Base-by-base conservation (phyloP, 2,888 invertebrate genomes). In the Micoletzkya japonica region DNA sequence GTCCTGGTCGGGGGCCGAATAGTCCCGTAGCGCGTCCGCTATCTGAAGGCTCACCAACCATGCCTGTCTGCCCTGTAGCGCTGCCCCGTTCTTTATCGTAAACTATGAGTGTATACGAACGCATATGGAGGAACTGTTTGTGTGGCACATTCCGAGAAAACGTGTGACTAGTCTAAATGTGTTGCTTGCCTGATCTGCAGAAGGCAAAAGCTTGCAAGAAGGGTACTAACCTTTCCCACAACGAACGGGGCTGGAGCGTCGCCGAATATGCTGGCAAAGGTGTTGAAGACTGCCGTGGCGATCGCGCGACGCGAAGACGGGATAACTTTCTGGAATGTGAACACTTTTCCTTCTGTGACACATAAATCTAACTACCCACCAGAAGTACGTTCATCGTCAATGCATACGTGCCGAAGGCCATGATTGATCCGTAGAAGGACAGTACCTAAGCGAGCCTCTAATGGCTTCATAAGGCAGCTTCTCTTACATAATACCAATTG, bases 361-460 rank as follows among this genome's bases (percentile, higher is more conserved):
- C 34, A 2, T 14, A 32, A 34, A 34, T n/a, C 7, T 58, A 17
- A 58, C 14, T 24, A 59, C 64, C 26, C 34, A 68, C 68, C 58
- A 68, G 26, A 0, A 68, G n/a, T 0, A 58, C 49, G 34, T 58
- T 57, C 57, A 68, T 68, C 34, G 44, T 44, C 14, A 68, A 6
- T 26, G 68, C 44, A 32, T 49, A 68, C 30, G 68, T 58, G 39
- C 68, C 68, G 49, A 68, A 68, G 7, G 57, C 39, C 68, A 68
- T 68, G 2, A 68, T 44, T 3, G 68, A 68, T 2, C 68, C 68
- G 49, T 58, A 68, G 58, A 68, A 68, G 0, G 44, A 57, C 14
- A 68, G 58, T 4, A 68, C 68, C 68, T 68, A 17, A 20, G 30
- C n/a, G 3, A 56, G 24, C 6, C 4, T 14, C 28, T 28, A 56